Evolutionary conservation across 2,888 invertebrate species (phyloP), one percentile per base, ranked within the genome.

Genomic region (Catocala sponsa): DNA sequence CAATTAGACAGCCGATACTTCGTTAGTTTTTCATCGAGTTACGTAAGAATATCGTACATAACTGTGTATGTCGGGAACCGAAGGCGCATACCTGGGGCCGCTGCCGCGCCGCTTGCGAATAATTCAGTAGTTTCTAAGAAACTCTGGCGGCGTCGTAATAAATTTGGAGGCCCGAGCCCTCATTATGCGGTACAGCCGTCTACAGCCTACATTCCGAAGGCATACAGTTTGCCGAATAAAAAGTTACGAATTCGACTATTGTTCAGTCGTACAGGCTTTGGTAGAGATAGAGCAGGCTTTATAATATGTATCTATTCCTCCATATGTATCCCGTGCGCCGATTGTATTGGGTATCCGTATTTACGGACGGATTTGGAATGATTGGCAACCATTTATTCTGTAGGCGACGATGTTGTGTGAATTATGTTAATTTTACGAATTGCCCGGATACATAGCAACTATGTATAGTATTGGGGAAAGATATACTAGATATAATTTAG

Each of bases 151-250:
- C 80, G 78, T 79, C 81, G 91, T 85, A 83, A 92, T 93, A 92
- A 92, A 94, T 94, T 86, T 88, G 62, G 74, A 62, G 66, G 42
- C 57, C 67, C 74, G 76, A 76, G 71, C 72, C 81, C 89, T 94
- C 92, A 92, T 94, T 93, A 92, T 93, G 89, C 92, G 85, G 88
- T 90, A 87, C 91, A 81, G 86, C 84, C 92, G 92, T 92, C 92
- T 90, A 87, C 90, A 82, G 87, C 85, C 93, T 94, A 94, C 93
- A 94, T 94, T 94, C 93, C 91, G 76, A 69, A 74, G 77, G 80
- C 83, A 85, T 89, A 89, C 88, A 83, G 88, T 82, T 85, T 78
- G 82, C 78, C 78, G 75, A 81, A 86, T 86, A 91, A 92, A 92
- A 92, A 92, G 86, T 82, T 78, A 76, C 78, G 79, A 83, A 85